These are phyloP conservation scores for Vandiemenella viatica DNA, from an alignment of 2,888 invertebrate genomes.

Conservation along the genomic window DNA sequence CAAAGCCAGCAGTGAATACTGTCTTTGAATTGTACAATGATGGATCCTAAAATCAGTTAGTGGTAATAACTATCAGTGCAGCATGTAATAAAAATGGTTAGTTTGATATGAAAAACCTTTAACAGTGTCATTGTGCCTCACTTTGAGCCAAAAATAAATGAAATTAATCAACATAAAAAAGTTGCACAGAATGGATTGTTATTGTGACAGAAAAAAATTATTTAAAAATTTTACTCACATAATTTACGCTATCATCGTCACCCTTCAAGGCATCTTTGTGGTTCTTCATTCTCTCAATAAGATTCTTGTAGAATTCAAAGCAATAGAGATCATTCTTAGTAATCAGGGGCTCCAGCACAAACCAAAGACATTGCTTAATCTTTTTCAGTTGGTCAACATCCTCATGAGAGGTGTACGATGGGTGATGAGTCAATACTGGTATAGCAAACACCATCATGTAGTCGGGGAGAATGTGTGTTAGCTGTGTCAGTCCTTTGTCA, in stretches of 20 bases:
- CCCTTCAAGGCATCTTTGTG: slow-evolving; percentile 78
- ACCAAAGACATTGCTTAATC: slow-evolving; percentile 80
- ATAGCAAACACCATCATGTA: slow-evolving; percentile 96
- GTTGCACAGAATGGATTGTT: too few relatives aligned
- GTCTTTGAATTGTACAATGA: too few relatives aligned
- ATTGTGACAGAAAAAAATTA: too few relatives aligned
- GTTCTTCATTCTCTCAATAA: slow-evolving; percentile 88
- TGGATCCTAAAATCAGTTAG: too few relatives aligned
- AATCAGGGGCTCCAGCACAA: slow-evolving; percentile 85
- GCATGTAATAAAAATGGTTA: too few relatives aligned
- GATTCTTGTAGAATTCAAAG: slow-evolving; percentile 85
- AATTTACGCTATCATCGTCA: slow-evolving; percentile 67
- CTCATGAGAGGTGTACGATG: slow-evolving; percentile 60
- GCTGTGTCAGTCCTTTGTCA: slow-evolving; percentile 56
- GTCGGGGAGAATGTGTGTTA: slow-evolving; percentile 85
- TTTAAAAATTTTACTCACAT: slow-evolving; percentile 47
- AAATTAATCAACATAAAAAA: too few relatives aligned
- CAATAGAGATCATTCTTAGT: slow-evolving; percentile 87
- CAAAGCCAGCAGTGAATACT: too few relatives aligned
- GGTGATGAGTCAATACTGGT: slow-evolving; percentile 87
- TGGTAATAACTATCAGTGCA: too few relatives aligned
- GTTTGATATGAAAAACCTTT: too few relatives aligned
- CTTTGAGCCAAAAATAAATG: too few relatives aligned
- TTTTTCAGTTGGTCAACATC: slow-evolving; percentile 63
- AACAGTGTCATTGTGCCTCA: too few relatives aligned